Evolutionary conservation across 2,113 vertebrate genomes (phyloP), one percentile per base, ranked within the genome.

Genomic region (Pandion haliaetus): DNA sequence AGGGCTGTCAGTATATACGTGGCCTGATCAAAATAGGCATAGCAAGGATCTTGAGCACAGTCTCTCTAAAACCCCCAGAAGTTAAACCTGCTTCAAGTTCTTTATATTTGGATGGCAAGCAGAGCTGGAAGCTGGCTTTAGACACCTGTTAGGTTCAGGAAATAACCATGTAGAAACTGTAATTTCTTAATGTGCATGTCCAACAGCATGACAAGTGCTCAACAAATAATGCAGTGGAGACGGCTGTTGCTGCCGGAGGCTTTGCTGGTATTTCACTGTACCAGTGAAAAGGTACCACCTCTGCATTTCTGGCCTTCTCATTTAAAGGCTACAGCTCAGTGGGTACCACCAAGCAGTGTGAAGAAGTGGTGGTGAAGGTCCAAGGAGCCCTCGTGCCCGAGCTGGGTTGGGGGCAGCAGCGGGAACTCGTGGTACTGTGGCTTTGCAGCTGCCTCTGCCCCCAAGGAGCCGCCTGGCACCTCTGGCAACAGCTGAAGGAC

Each of bases 121-220:
- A 67, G 89, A 59, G 66, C 67, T 91, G 86, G 77, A 79, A 95
- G 83, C 65, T 79, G 83, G 36, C 61, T 71, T 85, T 74, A 49
- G 77, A 52, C 96, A 95, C 91, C 94, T 92, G 93, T 91, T 82
- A 44, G 70, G 77, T 85, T 82, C 69, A 86, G 84, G 80, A 94
- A 91, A 93, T 61, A 84, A 18, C 91, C 65, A 7, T 76, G 82
- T 4, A 84, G 72, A 59, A 95, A 84, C 34, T 65, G 4, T 71
- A 84, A 91, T 95, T 93, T 44, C 84, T 76, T 89, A 91, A 96
- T 49, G 29, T 44, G 73, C 66, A 0, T 82, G 77, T 91, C 91
- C 69, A 82, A 14, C 47, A 81, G 83, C 80, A 8, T 92, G 90
- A 81, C 76, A 49, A 88, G 86, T 10, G 65, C 80, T 79, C 34